Evolutionary conservation across 1,140 invertebrate species (phyloP).

Genomic region (Cydia pomonella): DNA sequence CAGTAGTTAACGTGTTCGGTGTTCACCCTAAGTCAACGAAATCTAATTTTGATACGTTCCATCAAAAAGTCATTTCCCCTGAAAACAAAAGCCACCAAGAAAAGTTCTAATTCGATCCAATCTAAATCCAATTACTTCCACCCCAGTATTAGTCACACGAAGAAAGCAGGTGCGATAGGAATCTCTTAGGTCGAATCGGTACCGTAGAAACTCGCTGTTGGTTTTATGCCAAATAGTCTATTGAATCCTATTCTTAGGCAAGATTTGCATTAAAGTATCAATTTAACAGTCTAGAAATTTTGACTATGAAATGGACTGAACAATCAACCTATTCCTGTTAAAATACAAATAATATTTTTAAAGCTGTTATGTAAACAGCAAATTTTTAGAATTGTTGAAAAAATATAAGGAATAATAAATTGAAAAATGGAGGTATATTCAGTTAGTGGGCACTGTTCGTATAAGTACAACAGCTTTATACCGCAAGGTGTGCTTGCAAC

Average conservation of each 20-base stretch:
- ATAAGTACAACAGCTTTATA: constrained; percentile 31
- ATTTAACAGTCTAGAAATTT: neutral
- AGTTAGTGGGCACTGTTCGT: neutral
- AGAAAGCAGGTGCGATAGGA: constrained; percentile 41
- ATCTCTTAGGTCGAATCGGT: constrained; percentile 35
- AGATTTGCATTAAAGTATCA: neutral
- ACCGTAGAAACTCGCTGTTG: neutral
- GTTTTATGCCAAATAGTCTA: constrained; percentile 17
- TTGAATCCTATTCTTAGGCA: neutral
- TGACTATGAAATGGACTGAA: too few relatives aligned
- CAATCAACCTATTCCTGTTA: too few relatives aligned
- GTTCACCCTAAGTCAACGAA: constrained; percentile 39
- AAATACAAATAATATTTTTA: too few relatives aligned
- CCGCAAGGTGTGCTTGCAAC: neutral
- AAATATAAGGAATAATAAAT: neutral
- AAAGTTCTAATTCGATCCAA: constrained; percentile 75
- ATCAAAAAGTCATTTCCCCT: constrained; percentile 73
- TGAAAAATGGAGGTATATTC: neutral
- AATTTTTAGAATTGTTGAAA: neutral
- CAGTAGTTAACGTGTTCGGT: constrained; percentile 6
- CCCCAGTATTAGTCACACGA: constrained; percentile 56
- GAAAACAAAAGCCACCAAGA: constrained; percentile 69
- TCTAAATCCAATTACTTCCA: constrained; percentile 76
- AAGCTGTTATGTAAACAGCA: too few relatives aligned
- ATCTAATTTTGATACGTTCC: constrained; percentile 69